A percentile compares a stretch with the other conserved stretches of the same genome.
Conservation (phyloP, 2,113 vertebrate species). For the Istiophorus platypterus region DNA sequence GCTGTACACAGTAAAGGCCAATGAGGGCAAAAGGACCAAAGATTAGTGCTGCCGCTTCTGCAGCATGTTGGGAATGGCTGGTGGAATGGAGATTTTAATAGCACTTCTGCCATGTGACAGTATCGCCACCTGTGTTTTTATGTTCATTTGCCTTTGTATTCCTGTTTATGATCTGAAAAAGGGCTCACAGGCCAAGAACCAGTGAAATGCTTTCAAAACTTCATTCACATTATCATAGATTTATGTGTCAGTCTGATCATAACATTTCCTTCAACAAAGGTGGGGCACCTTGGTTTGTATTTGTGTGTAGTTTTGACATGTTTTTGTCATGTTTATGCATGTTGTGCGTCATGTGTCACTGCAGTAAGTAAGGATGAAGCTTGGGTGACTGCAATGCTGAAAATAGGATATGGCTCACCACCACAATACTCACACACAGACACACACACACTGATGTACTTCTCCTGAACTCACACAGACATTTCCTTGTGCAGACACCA, state of each 20-base stretch:
- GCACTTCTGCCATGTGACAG: conserved; percentile 27
- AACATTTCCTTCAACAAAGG: background rate
- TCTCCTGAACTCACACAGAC: conserved; percentile 74
- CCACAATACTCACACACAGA: conserved; percentile 27
- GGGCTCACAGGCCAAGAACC: background rate
- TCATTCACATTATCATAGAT: conserved; percentile 9
- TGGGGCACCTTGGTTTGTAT: too few species aligned
- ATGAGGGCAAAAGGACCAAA: conserved; percentile 86
- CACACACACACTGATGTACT: conserved; percentile 58
- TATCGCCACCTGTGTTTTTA: conserved; percentile 1
- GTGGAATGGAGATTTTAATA: conserved; percentile 67
- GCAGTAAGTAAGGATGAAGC: conserved; percentile 18
- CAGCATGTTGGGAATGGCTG: conserved; percentile 50
- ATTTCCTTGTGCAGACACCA: conserved; percentile 50
- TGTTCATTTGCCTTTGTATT: conserved; percentile 31
- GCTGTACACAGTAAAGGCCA: conserved; percentile 88
- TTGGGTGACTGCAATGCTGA: conserved; percentile 69
- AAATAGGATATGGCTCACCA: conserved; percentile 52
- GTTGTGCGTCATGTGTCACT: background rate
- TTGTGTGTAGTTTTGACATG: too few species aligned
- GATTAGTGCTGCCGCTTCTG: conserved; percentile 82
- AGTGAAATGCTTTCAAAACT: conserved; percentile 7
- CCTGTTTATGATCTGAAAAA: conserved; percentile 7
- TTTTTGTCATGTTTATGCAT: conserved; percentile 16
- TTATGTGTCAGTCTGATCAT: background rate